These are phyloP conservation scores for Eristalis arbustorum DNA, from an alignment of 2,888 invertebrate genomes.

Conservation along the genomic window DNA sequence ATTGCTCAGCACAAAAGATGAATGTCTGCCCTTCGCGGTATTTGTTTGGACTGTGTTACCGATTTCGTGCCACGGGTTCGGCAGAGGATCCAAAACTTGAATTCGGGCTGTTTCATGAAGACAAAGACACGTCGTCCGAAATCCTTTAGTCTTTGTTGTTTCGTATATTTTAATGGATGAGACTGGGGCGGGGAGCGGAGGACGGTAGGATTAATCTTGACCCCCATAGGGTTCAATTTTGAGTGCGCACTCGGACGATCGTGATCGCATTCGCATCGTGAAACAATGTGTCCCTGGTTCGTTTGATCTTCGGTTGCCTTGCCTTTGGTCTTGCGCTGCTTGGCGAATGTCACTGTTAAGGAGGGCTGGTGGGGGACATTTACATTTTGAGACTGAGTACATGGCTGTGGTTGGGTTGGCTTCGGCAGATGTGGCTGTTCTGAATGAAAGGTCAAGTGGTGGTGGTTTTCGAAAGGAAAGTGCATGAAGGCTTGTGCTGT, in stretches of 20 bases:
- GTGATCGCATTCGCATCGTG: constrained; percentile 75
- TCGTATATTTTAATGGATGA: neutral
- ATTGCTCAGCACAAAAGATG: constrained; percentile 64
- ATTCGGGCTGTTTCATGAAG: constrained; percentile 17
- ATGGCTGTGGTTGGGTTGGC: neutral
- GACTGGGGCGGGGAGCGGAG: constrained; percentile 1
- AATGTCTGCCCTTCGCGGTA: constrained; percentile 62
- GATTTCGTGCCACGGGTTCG: constrained; percentile 4
- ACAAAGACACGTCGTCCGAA: constrained; percentile 43
- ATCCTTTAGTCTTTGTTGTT: constrained; percentile 58
- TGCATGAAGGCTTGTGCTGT: no score
- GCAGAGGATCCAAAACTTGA: constrained; percentile 29
- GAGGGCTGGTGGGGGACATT: neutral
- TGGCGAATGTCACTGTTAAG: neutral
- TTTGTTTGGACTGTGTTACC: constrained; percentile 32
- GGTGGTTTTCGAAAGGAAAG: neutral
- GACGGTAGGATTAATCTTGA: constrained; percentile 71
- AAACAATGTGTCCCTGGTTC: neutral
- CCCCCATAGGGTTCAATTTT: constrained; percentile 73
- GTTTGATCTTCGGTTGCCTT: neutral
- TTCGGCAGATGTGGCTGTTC: neutral
- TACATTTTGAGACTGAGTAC: neutral
- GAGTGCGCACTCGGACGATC: constrained; percentile 71
- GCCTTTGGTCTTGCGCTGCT: neutral
- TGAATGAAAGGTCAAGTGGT: neutral